phyloP scores from a whole-genome alignment of 2,797 vertebrate species.

The Harpagifer antarcticus region DNA sequence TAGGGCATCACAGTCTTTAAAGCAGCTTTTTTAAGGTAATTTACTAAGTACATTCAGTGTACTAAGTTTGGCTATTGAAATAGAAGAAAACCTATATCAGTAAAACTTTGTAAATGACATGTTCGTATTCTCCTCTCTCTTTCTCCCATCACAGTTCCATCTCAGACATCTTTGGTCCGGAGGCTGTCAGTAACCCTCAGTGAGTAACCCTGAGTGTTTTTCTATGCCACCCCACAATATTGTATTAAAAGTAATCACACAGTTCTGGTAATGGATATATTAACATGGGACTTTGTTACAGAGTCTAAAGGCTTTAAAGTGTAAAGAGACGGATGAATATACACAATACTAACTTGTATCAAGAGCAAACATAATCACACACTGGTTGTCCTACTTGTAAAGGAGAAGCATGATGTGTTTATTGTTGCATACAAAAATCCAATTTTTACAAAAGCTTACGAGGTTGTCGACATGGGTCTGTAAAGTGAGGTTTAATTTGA shows the following conservation, averaged over 20 bases:
- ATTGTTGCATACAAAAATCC: not conserved
- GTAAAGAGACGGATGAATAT: not conserved
- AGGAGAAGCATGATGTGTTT: not conserved
- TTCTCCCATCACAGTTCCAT: constrained; percentile 65
- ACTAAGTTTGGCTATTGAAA: constrained; percentile 13
- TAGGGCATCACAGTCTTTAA: not conserved
- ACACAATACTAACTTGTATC: not conserved
- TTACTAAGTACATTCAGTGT: not conserved
- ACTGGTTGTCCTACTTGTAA: not conserved
- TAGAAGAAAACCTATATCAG: not conserved
- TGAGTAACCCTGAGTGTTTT: constrained; percentile 63
- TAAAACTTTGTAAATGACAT: constrained; percentile 20
- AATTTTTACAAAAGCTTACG: not conserved
- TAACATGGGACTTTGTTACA: not conserved
- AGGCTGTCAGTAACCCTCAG: constrained; percentile 49
- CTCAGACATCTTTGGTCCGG: constrained; percentile 78
- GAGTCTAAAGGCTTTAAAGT: not conserved
- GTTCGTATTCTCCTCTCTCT: constrained; percentile 9
- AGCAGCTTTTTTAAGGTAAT: not conserved
- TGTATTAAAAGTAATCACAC: not conserved
- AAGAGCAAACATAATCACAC: not conserved
- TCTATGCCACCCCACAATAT: not conserved
- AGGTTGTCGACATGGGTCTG: not conserved
- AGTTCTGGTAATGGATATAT: not conserved
- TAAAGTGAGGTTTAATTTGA: not conserved